Evolutionary conservation across 2,888 invertebrate genomes (phyloP), one percentile per base, ranked within the genome.

Genomic region (Monopis laevigella): DNA sequence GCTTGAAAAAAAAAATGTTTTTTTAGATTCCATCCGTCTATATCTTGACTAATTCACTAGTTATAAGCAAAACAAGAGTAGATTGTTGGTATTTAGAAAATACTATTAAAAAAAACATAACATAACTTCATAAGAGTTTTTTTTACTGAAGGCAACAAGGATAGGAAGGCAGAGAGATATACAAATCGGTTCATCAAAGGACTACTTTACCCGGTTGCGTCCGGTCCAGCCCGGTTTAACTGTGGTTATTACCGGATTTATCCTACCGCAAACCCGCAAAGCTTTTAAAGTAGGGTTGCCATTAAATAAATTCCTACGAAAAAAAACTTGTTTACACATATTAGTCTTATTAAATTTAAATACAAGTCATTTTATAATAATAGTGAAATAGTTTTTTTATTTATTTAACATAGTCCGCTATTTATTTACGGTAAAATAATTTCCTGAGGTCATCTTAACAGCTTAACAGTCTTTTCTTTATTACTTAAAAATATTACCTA

Each of bases 221-320:
- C 36, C 36, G 36, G 29, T 29, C 7, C 24, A 10, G 24, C 10
- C 24, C 29, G 29, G 36, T 36, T 12, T 13, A 12, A 36, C 19
- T 36, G 36, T 21, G 36, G 36, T 32, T 36, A 36, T 4, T 2
- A 21, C 21, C 6, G 14, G 36, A 24, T 18, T 36, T 36, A 36
- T 36, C 36, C 10, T 12, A 36, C 36, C 36, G 13, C 36, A 36
- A 24, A 6, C 10, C 6, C n/a, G n/a, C n/a, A n/a, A n/a, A 29
- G 21, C 36, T 36, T 36, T n/a, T 24, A 7, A 10, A 24, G 24
- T 24, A 21, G 17, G 30, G 30, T 30, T n/a, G 13, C 30, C 12
- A 30, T 11, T 12, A 3, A 2, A 12, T 14, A 3, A 12, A 12
- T 2, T 30, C 2, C 8, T 30, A 12, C 8, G 3, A 11, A 4